Percentiles rank a stretch among this genome's conserved stretches.
Conservation (phyloP, 2,797 vertebrate genomes). For the Pseudomugil tenellus region DNA sequence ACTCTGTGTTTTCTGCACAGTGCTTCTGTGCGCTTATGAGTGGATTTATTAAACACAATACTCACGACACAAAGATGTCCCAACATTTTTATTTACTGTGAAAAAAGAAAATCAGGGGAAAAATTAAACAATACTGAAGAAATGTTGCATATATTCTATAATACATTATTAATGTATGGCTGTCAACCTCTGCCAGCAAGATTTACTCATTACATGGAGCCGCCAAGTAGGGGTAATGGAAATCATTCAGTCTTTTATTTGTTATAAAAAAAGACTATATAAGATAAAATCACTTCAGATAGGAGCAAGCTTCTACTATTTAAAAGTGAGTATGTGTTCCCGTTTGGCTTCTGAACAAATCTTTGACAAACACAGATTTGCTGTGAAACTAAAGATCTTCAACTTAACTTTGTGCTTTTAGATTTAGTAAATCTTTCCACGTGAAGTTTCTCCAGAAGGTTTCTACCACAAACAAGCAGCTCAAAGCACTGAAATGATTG, state of each 20-base stretch:
- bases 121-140: too few species aligned
- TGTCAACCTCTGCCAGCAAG: neutral
- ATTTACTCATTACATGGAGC: too few species aligned
- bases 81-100: neutral
- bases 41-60: constrained; percentile 46
- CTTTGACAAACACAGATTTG: neutral
- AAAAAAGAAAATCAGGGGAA: neutral
- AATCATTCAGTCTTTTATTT: neutral
- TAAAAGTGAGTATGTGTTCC: neutral
- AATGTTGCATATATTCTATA: too few species aligned
- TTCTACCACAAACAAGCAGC: neutral
- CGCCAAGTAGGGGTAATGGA: too few species aligned
- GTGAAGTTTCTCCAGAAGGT: neutral
- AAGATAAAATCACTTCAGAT: neutral
- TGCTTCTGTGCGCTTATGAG: constrained; percentile 27
- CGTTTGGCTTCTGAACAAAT: neutral
- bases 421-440: neutral
- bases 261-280: neutral
- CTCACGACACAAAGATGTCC: neutral
- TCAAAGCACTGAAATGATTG: neutral
- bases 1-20: constrained; percentile 20
- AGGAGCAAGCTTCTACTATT: neutral
- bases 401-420: too few species aligned
- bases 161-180: too few species aligned
- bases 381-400: too few species aligned